phyloP scores from a whole-genome alignment of 2,888 invertebrate species.

The Drosophila engyochracea region DNA sequence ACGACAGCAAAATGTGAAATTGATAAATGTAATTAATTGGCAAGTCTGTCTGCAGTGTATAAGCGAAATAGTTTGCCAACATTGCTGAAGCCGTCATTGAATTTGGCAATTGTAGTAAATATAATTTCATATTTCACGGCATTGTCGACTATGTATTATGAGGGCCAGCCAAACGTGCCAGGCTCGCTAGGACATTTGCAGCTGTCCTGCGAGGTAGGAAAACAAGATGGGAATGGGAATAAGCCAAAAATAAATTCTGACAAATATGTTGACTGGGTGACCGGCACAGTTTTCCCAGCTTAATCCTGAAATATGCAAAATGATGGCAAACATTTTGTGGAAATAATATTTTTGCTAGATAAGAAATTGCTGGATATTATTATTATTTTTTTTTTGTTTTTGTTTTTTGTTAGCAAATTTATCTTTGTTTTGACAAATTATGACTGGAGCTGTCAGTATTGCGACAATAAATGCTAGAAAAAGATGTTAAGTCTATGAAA shows the following conservation, averaged over 20 bases:
- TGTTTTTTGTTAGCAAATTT: slow-evolving; percentile 6
- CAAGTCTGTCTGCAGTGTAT: slow-evolving; percentile 25
- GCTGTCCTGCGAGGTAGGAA: background rate
- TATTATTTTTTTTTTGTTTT: background rate
- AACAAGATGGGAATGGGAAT: background rate
- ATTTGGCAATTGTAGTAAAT: slow-evolving; percentile 24
- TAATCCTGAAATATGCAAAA: slow-evolving; percentile 30
- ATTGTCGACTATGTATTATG: slow-evolving; percentile 54
- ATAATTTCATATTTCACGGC: slow-evolving; percentile 46
- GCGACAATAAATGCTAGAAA: background rate
- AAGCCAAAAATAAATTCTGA: slow-evolving; percentile 49
- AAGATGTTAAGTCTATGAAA: background rate
- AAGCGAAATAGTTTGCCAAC: slow-evolving; percentile 28
- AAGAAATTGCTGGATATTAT: background rate
- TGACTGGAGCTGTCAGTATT: slow-evolving; percentile 6
- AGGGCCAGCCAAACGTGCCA: slow-evolving; percentile 42
- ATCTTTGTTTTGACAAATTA: slow-evolving; percentile 12
- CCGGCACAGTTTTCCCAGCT: slow-evolving; percentile 11
- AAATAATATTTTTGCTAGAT: slow-evolving; percentile 15
- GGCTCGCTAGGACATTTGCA: background rate
- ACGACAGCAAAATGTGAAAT: slow-evolving; percentile 13
- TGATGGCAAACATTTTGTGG: slow-evolving; percentile 20
- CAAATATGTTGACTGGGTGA: slow-evolving; percentile 39
- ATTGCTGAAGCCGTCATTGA: slow-evolving; percentile 10
- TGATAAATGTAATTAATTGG: slow-evolving; percentile 57